A percentile compares a stretch with the other conserved stretches of the same genome.
Evolutionary conservation across 1,140 invertebrate genomes (phyloP).

Genomic region (Drosophila mayri): DNA sequence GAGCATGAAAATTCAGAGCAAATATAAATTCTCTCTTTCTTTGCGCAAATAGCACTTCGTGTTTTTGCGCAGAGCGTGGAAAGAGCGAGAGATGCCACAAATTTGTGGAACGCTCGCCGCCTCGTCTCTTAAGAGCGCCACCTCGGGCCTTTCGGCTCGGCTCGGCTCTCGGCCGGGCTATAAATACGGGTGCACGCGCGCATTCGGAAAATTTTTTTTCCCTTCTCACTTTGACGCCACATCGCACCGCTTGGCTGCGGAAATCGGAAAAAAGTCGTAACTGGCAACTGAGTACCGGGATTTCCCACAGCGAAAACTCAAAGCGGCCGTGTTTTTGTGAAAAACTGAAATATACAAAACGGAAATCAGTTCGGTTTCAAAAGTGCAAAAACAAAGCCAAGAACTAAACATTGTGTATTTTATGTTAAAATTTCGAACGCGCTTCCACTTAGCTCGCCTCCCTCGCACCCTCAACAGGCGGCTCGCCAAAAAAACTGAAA

Average conservation of each 20-base stretch:
- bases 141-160: neutral
- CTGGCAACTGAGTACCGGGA: slow-evolving; percentile 10
- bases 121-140: neutral
- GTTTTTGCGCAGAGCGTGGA: neutral
- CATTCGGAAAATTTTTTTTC: neutral
- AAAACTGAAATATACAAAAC: slow-evolving; percentile 2
- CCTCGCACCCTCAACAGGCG: slow-evolving; percentile 35
- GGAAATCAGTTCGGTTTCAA: slow-evolving; percentile 5
- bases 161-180: neutral
- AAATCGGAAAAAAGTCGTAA: slow-evolving; percentile 13
- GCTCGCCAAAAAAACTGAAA: slow-evolving; percentile 4
- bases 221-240: neutral
- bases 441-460: slow-evolving; percentile 35
- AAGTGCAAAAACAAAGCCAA: neutral
- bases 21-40: neutral
- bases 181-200: slow-evolving; percentile 3
- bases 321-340: slow-evolving; percentile 8
- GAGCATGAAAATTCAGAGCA: neutral
- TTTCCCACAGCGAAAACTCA: slow-evolving; percentile 1
- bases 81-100: no score
- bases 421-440: slow-evolving; percentile 63
- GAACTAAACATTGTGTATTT: slow-evolving; percentile 49
- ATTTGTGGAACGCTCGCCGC: neutral
- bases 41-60: neutral
- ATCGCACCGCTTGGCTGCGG: neutral